Conservation (phyloP, 2,113 vertebrate species). For the Melozone crissalis region DNA sequence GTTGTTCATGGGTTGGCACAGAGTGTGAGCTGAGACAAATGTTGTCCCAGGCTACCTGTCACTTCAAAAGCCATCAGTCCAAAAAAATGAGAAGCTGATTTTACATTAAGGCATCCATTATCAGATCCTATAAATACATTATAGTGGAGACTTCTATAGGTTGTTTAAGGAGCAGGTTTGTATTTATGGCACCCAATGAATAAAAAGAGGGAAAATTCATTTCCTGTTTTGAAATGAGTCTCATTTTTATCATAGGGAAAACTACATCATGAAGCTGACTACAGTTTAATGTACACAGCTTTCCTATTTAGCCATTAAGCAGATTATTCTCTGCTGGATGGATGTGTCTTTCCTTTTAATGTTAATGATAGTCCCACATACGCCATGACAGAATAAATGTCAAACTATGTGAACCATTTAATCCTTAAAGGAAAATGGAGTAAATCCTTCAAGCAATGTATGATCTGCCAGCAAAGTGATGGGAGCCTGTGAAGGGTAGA, state of each 20-base stretch:
- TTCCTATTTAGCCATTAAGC: background rate
- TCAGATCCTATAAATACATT: background rate
- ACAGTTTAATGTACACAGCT: background rate
- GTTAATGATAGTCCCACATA: constrained; percentile 4
- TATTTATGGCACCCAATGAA: background rate
- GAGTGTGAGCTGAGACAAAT: background rate
- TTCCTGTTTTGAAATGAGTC: background rate
- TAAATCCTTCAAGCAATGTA: background rate
- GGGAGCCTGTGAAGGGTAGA: background rate
- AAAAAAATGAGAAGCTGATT: background rate
- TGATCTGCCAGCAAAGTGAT: background rate
- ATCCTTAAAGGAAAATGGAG: background rate
- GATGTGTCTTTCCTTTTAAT: background rate
- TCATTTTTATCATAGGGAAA: background rate
- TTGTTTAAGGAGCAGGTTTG: background rate
- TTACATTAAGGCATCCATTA: background rate
- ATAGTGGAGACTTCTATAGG: background rate
- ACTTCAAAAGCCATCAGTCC: background rate
- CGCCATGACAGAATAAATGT: background rate
- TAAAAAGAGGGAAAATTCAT: constrained; percentile 1
- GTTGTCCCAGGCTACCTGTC: background rate
- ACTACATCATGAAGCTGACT: background rate
- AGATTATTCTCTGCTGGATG: constrained; percentile 8
- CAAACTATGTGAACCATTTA: background rate
- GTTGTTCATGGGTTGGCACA: background rate